Conservation (phyloP, 2,113 vertebrate genomes). For the Apaloderma vittatum region DNA sequence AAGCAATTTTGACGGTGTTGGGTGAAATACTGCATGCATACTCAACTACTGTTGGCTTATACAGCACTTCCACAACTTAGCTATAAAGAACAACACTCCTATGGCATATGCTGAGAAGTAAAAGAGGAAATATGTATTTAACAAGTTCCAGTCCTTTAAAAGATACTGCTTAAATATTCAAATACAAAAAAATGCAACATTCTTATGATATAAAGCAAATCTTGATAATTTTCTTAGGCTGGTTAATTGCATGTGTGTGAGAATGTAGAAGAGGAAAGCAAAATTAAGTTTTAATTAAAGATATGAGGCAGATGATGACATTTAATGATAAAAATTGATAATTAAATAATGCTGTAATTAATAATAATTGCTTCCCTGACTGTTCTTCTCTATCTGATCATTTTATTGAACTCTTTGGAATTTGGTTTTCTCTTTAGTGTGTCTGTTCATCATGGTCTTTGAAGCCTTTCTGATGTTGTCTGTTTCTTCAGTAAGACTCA, state of each 20-base stretch:
- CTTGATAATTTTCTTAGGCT: background rate
- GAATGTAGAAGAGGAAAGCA: background rate
- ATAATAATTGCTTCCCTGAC: slow-evolving; percentile 23
- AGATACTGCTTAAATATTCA: background rate
- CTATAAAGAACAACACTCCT: rapidly evolving
- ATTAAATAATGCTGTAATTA: slow-evolving; percentile 47
- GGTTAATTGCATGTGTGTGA: background rate
- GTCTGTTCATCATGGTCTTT: background rate
- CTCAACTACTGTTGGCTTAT: background rate
- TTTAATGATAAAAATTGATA: slow-evolving; percentile 1
- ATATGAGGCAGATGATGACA: background rate
- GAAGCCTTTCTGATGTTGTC: background rate
- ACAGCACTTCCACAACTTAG: background rate
- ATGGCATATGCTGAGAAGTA: background rate
- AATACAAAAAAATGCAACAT: background rate
- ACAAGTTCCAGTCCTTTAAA: background rate
- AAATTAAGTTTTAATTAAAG: slow-evolving; percentile 58
- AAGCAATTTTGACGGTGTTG: background rate
- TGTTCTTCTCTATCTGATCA: background rate
- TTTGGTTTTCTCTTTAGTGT: background rate
- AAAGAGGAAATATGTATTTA: background rate
- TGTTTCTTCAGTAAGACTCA: background rate
- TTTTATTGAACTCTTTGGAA: background rate
- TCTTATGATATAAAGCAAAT: background rate
- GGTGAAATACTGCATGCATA: rapidly evolving